Base-by-base conservation (phyloP, 2,113 vertebrate genomes). In the Rhabdomys dilectus region DNA sequence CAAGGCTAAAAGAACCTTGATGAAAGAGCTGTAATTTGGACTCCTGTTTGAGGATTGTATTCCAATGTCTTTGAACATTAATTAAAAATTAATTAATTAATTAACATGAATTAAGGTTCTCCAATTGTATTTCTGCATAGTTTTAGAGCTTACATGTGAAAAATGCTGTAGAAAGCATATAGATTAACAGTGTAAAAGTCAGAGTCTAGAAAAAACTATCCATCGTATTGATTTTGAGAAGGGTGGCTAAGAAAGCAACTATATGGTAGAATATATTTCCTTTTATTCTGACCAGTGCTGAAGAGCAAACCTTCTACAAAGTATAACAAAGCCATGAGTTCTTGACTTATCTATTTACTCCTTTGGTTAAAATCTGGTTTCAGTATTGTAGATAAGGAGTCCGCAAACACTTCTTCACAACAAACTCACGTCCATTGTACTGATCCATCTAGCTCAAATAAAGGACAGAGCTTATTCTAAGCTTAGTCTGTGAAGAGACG, bases 311-410 rank as follows among this genome's bases (percentile, higher is more conserved):
- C 31, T 80, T n/a, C 4, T 10, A 1, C 31, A 36, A 60, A 15
- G 12, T 39, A 17, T 3, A 80, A 58, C 5, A 4, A 87, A 34
- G 4, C 24, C 15, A 42, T 5, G 56, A 48, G 36, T 60, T 96
- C 77, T 53, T 92, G 81, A 91, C 45, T 91, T 60, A 53, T 81
- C 88, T 22, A 39, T 95, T 60, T 31, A 19, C 58, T 91, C 24
- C 7, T n/a, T 87, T 68, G 42, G 42, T 31, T 42, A 91, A 48
- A 73, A 22, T 80, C 36, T 56, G 24, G 8, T 88, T 66, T 70
- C 17, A 60, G 80, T 81, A 72, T 7, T n/a, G 53, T 56, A 42
- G 29, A 51, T n/a, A 75, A 56, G 36, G 34, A 15, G 29, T 8
- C 29, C 3, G 73, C 24, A 73, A 93, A 53, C 3, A 1, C 48